Percentiles rank a stretch among this genome's conserved stretches.
Evolutionary conservation across 1,140 invertebrate species (phyloP).

Genomic region (Scaptomyza montana): DNA sequence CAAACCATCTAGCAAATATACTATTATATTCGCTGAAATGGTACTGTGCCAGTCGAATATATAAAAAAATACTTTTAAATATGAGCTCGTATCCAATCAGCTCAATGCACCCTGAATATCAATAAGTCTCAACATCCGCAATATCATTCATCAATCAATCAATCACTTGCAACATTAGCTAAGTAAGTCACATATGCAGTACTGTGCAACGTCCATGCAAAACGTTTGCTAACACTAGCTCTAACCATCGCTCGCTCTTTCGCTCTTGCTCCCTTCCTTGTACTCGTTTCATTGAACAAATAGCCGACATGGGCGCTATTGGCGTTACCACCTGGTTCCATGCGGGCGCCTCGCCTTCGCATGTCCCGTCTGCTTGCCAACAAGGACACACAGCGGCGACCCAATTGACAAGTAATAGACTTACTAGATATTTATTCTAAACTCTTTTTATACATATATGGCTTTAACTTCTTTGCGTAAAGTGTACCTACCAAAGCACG

Average conservation of each 20-base stretch:
- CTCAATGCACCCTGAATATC: slow-evolving; percentile 6
- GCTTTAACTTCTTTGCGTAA: slow-evolving; percentile 47
- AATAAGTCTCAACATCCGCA: background rate
- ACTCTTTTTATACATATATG: slow-evolving; percentile 2
- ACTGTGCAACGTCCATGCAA: slow-evolving; percentile 32
- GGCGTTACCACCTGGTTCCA: slow-evolving; percentile 83
- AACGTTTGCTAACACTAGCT: slow-evolving; percentile 12
- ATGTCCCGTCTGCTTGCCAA: slow-evolving; percentile 29
- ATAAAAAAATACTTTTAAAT: slow-evolving; percentile 1
- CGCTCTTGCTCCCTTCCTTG: slow-evolving; percentile 6
- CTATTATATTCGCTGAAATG: too few relatives aligned
- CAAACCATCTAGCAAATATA: slow-evolving; percentile 1
- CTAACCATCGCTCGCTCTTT: slow-evolving; percentile 40
- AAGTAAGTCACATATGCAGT: slow-evolving; percentile 15
- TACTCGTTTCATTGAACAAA: slow-evolving; percentile 11
- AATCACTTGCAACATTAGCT: slow-evolving; percentile 27
- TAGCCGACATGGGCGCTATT: slow-evolving; percentile 71
- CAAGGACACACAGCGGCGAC: slow-evolving; percentile 33
- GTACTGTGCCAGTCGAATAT: slow-evolving; percentile 1
- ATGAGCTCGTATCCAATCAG: slow-evolving; percentile 21
- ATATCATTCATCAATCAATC: slow-evolving; percentile 20
- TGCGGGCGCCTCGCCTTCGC: slow-evolving; percentile 73
- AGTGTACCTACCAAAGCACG: slow-evolving; percentile 61
- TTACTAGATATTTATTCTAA: slow-evolving; percentile 12
- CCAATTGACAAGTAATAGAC: slow-evolving; percentile 62